A percentile compares a stretch with the other conserved stretches of the same genome.
phyloP scores from a whole-genome alignment of 1,140 invertebrate species.

The Drosophila kepulauana region DNA sequence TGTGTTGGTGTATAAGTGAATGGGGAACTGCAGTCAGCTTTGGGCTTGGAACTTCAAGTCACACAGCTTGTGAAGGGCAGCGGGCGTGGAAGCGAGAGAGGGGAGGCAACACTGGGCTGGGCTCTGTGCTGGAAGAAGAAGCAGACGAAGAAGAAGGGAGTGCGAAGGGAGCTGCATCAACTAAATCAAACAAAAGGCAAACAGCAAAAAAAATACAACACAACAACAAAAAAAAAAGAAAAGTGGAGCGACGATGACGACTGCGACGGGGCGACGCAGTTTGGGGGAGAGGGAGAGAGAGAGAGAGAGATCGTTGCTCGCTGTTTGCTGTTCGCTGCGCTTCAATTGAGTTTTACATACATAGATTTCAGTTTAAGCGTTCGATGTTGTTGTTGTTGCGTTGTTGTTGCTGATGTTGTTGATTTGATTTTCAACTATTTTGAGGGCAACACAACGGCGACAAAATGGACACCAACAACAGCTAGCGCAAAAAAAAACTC shows the following conservation, averaged over 20 bases:
- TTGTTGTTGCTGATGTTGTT: slow-evolving; percentile 51
- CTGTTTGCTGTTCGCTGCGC: slow-evolving; percentile 41
- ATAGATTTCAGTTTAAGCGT: slow-evolving; percentile 61
- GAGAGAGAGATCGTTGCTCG: too few relatives aligned
- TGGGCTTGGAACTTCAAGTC: slow-evolving; percentile 66
- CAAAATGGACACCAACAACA: slow-evolving; percentile 74
- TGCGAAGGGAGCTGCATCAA: slow-evolving; percentile 52
- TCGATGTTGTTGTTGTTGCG: slow-evolving; percentile 20
- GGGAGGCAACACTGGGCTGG: slow-evolving; percentile 13
- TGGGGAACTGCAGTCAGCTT: slow-evolving; percentile 68
- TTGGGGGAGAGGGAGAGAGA: too few relatives aligned
- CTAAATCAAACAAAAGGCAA: slow-evolving; percentile 82
- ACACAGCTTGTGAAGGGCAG: slow-evolving; percentile 32
- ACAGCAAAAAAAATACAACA: slow-evolving; percentile 48
- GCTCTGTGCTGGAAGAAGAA: neutral
- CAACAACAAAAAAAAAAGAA: slow-evolving; percentile 16
- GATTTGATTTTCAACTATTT: slow-evolving; percentile 81
- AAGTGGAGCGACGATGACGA: slow-evolving; percentile 32
- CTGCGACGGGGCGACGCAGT: slow-evolving; percentile 5
- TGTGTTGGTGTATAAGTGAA: slow-evolving; percentile 53
- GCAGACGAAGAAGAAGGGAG: slow-evolving; percentile 8
- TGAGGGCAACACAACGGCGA: slow-evolving; percentile 69
- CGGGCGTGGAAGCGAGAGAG: neutral
- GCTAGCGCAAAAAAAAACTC: slow-evolving; percentile 42
- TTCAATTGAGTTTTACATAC: slow-evolving; percentile 79